phyloP scores from a whole-genome alignment of 2,113 vertebrate genomes.

The Chascanopsetta lugubris region DNA sequence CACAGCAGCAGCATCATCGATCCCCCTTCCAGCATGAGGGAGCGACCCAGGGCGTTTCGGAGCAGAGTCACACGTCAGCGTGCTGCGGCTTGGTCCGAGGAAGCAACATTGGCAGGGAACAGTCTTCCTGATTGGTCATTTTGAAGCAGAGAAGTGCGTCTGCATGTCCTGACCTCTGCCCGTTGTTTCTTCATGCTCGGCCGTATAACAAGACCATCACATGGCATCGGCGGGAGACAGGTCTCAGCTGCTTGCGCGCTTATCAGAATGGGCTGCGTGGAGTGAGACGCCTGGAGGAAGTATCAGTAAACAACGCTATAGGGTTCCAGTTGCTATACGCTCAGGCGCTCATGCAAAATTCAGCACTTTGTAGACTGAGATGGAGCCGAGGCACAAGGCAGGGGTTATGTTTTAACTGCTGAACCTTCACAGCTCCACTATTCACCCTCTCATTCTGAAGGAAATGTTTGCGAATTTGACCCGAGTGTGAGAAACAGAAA shows the following conservation, averaged over 20 bases:
- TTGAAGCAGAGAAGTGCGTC: constrained; percentile 60
- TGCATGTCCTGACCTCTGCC: constrained; percentile 71
- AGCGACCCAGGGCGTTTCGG: constrained; percentile 44
- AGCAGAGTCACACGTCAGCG: constrained; percentile 66
- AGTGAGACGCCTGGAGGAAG: constrained; percentile 67
- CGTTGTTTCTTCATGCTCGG: constrained; percentile 60
- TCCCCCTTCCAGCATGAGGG: constrained; percentile 36
- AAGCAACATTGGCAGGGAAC: constrained; percentile 56
- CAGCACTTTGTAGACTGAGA: constrained; percentile 67
- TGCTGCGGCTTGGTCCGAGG: constrained; percentile 30
- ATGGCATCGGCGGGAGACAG: constrained; percentile 59
- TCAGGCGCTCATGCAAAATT: constrained; percentile 78
- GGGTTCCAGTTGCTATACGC: constrained; percentile 71
- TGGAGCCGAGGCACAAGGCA: constrained; percentile 49
- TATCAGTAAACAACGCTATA: constrained; percentile 74
- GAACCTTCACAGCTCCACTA: constrained; percentile 82
- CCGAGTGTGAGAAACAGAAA: constrained; percentile 54
- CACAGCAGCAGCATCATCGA: constrained; percentile 36
- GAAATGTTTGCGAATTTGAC: constrained; percentile 77
- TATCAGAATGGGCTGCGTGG: constrained; percentile 52
- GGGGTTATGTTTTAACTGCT: constrained; percentile 84
- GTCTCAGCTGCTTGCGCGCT: constrained; percentile 67
- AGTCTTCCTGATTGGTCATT: constrained; percentile 71
- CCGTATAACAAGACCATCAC: constrained; percentile 73
- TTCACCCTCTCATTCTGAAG: constrained; percentile 73